Conservation (phyloP, 2,888 invertebrate genomes). For the Himalopsyche kuldschensis region DNA sequence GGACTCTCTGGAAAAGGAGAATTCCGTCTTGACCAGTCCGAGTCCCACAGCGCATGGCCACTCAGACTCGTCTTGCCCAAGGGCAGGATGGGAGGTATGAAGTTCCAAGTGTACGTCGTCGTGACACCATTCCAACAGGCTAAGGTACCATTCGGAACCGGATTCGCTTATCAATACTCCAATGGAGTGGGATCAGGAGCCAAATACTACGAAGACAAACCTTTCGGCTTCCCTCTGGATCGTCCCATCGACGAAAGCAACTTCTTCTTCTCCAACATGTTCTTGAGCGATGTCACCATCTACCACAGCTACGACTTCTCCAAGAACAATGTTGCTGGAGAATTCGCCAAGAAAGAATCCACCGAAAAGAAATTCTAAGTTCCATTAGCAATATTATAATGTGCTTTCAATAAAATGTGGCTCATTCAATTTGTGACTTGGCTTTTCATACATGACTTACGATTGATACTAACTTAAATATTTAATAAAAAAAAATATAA, state of each 20-base stretch:
- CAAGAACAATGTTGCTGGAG: not conserved
- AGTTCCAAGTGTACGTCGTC: conserved; percentile 66
- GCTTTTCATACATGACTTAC: too few relatives aligned
- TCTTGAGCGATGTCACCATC: conserved; percentile 65
- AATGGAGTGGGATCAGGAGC: conserved; percentile 43
- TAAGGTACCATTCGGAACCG: conserved; percentile 48
- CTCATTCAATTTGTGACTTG: too few relatives aligned
- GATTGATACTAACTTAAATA: too few relatives aligned
- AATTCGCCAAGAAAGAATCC: not conserved
- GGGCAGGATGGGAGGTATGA: conserved; percentile 69
- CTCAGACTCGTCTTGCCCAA: conserved; percentile 71
- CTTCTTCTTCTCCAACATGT: conserved; percentile 69
- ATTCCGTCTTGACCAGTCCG: conserved; percentile 57
- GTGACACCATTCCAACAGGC: conserved; percentile 59
- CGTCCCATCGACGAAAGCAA: conserved; percentile 60
- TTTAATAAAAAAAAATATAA: too few relatives aligned
- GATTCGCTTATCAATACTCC: conserved; percentile 55
- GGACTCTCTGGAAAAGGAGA: conserved; percentile 55
- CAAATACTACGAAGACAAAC: conserved; percentile 58
- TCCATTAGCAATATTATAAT: too few relatives aligned
- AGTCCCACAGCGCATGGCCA: conserved; percentile 64
- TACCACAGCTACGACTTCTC: conserved; percentile 55
- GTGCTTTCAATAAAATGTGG: too few relatives aligned
- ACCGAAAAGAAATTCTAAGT: too few relatives aligned
- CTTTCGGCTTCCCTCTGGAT: conserved; percentile 78